Evolutionary conservation across 2,113 vertebrate species (phyloP), one percentile per base, ranked within the genome.

Genomic region (Oreochromis niloticus): DNA sequence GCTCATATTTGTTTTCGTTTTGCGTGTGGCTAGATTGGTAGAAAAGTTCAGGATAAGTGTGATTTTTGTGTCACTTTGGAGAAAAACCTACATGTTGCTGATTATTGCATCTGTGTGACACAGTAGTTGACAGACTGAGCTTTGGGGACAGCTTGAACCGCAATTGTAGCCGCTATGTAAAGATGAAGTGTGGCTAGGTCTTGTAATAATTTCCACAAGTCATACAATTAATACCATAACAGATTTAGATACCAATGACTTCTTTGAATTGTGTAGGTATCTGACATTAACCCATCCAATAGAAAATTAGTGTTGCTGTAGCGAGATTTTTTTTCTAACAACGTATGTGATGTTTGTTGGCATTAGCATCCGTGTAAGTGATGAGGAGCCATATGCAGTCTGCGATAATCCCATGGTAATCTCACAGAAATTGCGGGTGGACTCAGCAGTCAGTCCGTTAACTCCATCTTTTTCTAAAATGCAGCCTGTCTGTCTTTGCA

Each of bases 41-140:
- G 22, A 80, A 92, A 92, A 91, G 71, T 86, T 82, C 0, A 9
- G 2, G 5, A 22, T 89, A 14, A 80, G 54, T 24, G 48, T 81
- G 48, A 7, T 32, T 88, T 84, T 89, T 68, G 63, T 82, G 88
- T 63, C 17, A 88, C 79, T 90, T 89, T 73, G 79, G 4, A 19
- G 56, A 57, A 68, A 24, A 36, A 57, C 66, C 92, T 91, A 93
- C 91, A 91, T 93, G 94, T 93, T 93, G 90, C 92, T 94, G 83
- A 78, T 86, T 56, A 63, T 92, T 87, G 55, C 80, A 39, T 41
- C 90, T 54, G 59, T 91, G 90, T 87, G 85, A 89, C 83, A 91
- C 85, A 92, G 90, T 92, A 89, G 87, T 93, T 89, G 83, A 84
- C 88, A 10, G 85, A 50, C 83, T 88, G 82, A 78, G 85, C 79